These are phyloP conservation scores for Onychostoma macrolepis DNA, from an alignment of 2,113 vertebrate species.

Conservation along the genomic window DNA sequence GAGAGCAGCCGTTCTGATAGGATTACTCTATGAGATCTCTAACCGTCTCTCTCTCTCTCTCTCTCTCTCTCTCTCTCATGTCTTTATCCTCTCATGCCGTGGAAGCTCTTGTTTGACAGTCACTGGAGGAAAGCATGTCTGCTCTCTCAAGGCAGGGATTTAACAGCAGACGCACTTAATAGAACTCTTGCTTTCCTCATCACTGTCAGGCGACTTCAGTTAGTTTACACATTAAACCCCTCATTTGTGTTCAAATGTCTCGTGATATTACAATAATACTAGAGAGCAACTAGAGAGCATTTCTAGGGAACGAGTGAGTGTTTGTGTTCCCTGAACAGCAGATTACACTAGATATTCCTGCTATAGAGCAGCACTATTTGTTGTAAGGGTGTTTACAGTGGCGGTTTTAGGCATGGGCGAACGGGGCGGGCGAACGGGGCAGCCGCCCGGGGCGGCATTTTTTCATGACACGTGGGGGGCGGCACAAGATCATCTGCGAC, in stretches of 20 bases:
- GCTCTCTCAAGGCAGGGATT: slow-evolving; percentile 1
- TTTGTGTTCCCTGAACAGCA: background rate
- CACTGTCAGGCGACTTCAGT: background rate
- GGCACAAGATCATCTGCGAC: no score
- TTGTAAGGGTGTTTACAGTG: background rate
- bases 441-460: no score
- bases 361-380: background rate
- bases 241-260: background rate
- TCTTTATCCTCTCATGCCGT: slow-evolving; percentile 7
- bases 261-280: background rate
- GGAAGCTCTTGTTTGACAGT: slow-evolving; percentile 15
- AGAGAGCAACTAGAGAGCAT: background rate
- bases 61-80: slow-evolving; percentile 5
- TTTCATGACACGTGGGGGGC: no score
- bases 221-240: background rate
- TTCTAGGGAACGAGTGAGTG: background rate
- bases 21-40: slow-evolving; percentile 4
- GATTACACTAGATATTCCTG: background rate
- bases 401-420: no score
- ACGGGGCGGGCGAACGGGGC: no score
- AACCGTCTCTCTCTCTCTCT: slow-evolving; percentile 18
- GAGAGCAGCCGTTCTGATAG: slow-evolving; percentile 4
- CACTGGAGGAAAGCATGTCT: background rate
- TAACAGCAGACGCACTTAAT: slow-evolving; percentile 8
- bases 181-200: background rate